Evolutionary conservation across 2,113 vertebrate genomes (phyloP).

Genomic region (Elanoides forficatus): DNA sequence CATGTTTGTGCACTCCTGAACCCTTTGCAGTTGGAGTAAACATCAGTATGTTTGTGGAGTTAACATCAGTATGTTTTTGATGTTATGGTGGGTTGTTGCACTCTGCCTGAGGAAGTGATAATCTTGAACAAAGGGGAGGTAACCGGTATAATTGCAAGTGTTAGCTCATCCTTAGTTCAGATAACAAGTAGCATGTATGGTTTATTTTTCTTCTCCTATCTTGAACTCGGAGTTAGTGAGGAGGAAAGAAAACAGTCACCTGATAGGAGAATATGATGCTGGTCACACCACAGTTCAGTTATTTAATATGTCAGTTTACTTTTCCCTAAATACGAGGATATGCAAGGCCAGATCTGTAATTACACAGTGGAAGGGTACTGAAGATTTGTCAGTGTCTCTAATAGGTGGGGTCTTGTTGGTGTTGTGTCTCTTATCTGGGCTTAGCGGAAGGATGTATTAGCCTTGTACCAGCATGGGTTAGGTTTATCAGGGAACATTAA

Average conservation of each 20-base stretch:
- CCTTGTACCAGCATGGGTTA: fast-evolving
- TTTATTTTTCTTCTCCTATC: neutral
- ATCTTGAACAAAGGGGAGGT: neutral
- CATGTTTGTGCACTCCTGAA: neutral
- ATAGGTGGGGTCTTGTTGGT: neutral
- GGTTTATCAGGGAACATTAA: neutral
- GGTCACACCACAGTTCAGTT: neutral
- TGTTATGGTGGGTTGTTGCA: neutral
- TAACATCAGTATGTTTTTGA: neutral
- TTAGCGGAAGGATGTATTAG: neutral
- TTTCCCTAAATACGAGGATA: neutral
- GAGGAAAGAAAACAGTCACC: neutral
- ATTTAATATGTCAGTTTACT: neutral
- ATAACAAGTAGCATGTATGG: neutral
- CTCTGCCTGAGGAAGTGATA: neutral
- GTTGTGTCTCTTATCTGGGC: neutral
- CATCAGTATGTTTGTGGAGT: neutral
- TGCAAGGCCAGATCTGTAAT: neutral
- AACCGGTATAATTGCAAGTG: neutral
- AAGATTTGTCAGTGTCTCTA: neutral
- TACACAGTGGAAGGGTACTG: neutral
- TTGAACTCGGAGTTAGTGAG: neutral
- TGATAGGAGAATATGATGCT: neutral
- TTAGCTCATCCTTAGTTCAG: neutral
- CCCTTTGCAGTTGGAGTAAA: neutral